Evolutionary conservation across 2,888 invertebrate genomes (phyloP), one percentile per base, ranked within the genome.

Genomic region (Mesodorylaimus sp.): DNA sequence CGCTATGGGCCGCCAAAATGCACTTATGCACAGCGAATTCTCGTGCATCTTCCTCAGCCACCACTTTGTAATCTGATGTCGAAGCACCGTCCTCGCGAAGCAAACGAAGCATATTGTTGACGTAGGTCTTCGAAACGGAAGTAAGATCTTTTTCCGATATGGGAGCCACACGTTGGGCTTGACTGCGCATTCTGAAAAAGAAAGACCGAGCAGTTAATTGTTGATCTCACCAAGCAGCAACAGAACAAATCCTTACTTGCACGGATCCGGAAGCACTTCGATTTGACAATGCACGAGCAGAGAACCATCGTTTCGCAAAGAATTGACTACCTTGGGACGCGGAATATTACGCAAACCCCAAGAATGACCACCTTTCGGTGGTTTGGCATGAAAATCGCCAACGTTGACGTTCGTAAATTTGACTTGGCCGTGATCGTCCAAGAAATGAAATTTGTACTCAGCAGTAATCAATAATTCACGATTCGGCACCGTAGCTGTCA

Each of bases 301-400:
- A 2, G 65, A 63, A 21, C 58, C 56, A 51, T 65, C 64, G 16
- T 51, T 29, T 3, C 63, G 56, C 21, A 65, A 57, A 43, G 61
- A 56, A 49, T 59, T 59, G 29, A 54, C 54, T 21, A 63, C 62
- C 52, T 65, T 64, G 5, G 51, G 51, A 29, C 57, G 59, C 1
- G 65, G 65, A 43, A 65, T 64, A 48, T 65, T 65, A 3, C 65
- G 54, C 21, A 65, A 55, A 1, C 65, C 65, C 65, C 65, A 65
- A 3, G 62, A 62, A 52, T 64, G 64, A 5, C 63, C 64, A 19
- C 64, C 61, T 54, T 65, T 65, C 19, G 61, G 59, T 25, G 64
- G 64, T 52, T 64, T 64, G 2, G 64, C 63, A 48, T 65, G 64
- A 52, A 65, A 65, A 25, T 65, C 65, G 28, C 65, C 65, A 29